Base-by-base conservation (phyloP, 1,140 invertebrate species). In the Zaprionus tsacasi region DNA sequence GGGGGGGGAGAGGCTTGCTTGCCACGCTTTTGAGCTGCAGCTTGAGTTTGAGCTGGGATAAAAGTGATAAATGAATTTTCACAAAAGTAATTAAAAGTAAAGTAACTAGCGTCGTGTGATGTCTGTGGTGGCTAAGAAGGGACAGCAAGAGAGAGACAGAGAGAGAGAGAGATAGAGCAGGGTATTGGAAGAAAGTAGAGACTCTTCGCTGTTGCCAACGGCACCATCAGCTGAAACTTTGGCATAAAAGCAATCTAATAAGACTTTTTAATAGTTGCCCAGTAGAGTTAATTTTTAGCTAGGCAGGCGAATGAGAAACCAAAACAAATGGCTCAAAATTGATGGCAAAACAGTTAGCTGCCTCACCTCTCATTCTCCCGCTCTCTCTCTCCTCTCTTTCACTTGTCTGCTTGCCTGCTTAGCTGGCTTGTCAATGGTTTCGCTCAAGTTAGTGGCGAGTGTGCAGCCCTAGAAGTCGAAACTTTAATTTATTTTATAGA, bases 31-130 rank as follows among this genome's bases (percentile, higher is more conserved):
- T 50, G 45, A 50, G 45, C 45, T 50, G 45, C 59, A 69, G 81
- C 70, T 75, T 68, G 76, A 77, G 85, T 81, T 81, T 83, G 86
- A 87, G 83, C 70, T 86, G 82, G 86, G 79, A 90, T 90, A 89
- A 90, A 89, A 89, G 86, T 89, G 86, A 89, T 89, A 89, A 89
- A 89, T 89, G 86, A 89, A 89, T 89, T 89, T 89, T 89, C 86
- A 90, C 86, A 89, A 89, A 89, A 89, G 86, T 89, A 89, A 89
- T 89, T 89, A 89, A 90, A 89, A 89, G 86, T 89, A 89, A 89
- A 89, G 85, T 89, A 89, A 89, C 85, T 87, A 85, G 85, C 85
- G 67, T 78, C 82, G 83, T 87, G 83, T 88, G 83, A 80, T 87
- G 83, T 79, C 74, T 69, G 57, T 64, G 66, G 55, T 54, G 67